Evolutionary conservation across 2,888 invertebrate species (phyloP), one percentile per base, ranked within the genome.

Genomic region (Trichacis sp.): DNA sequence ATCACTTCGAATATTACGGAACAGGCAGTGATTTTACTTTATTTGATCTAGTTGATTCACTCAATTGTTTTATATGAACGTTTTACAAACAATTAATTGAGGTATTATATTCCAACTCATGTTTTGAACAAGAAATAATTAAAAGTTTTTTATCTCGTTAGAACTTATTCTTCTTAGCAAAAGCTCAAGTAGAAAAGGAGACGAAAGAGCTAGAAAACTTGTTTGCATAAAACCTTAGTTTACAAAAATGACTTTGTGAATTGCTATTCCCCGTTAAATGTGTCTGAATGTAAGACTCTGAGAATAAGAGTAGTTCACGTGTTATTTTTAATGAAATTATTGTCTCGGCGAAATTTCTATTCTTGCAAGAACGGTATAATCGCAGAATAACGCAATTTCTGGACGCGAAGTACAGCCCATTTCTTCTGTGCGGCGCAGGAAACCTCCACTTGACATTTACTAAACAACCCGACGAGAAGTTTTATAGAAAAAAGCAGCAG

Each of bases 401-500:
- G 4, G 9, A 5, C 17, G 33, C 48, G n/a, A 48, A 48, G 30
- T 48, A 17, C 48, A 30, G 20, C 30, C 30, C 30, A 33, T 48
- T 30, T 33, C 48, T 30, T 48, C 5, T 48, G 19, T 15, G 30
- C 30, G 17, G 14, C n/a, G 17, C 1, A 17, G 30, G n/a, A 30
- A 48, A 48, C 19, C 30, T 48, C 20, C 30, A 12, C 6, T 14
- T 33, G 33, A 48, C 48, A 17, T 48, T 48, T 48, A 48, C 48
- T 14, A 30, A 48, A 48, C 30, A 29, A 48, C 30, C 17, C 30
- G 12, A 29, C 15, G 11, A 33, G 18, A 30, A 48, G 17, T 14
- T 29, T 20, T 12, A 3, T 11, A 12, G 18, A n/a, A 29, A 46
- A 46, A n/a, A 43, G 12, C 17, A 19, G 11, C 4, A 15, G 43